Evolutionary conservation across 2,113 vertebrate species (phyloP).

Genomic region (Ranitomeya imitator): DNA sequence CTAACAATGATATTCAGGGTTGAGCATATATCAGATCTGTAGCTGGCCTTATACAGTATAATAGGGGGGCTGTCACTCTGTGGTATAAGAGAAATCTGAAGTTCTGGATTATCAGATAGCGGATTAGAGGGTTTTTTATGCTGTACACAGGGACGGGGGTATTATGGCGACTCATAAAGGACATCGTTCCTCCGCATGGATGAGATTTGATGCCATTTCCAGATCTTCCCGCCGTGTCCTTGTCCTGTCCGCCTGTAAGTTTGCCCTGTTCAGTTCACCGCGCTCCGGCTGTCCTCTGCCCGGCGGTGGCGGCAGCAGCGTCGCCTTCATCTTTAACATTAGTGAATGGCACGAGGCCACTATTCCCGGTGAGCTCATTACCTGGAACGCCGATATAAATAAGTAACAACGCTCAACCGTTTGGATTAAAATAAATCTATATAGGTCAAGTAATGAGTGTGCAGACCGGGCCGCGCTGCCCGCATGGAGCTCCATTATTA

Average conservation of each 20-base stretch:
- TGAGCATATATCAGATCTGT: too few relatives aligned
- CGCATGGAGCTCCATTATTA: neutral
- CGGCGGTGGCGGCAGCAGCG: neutral
- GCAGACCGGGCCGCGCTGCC: neutral
- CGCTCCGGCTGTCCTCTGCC: neutral
- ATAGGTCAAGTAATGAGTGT: conserved; percentile 22
- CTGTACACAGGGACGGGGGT: neutral
- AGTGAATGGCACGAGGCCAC: conserved; percentile 4
- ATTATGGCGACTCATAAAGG: too few relatives aligned
- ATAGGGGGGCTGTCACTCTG: neutral
- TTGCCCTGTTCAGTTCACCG: neutral
- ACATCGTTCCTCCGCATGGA: neutral
- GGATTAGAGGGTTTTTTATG: neutral
- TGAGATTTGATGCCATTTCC: neutral
- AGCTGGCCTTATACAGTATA: too few relatives aligned
- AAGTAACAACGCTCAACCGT: conserved; percentile 1
- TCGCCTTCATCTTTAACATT: neutral
- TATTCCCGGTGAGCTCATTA: conserved; percentile 24
- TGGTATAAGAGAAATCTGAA: neutral
- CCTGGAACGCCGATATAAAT: conserved; percentile 10
- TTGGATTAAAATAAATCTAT: conserved; percentile 29
- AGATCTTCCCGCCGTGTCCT: neutral
- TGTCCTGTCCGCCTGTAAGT: neutral
- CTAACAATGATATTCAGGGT: too few relatives aligned
- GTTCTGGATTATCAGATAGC: too few relatives aligned